A percentile compares a stretch with the other conserved stretches of the same genome.
Conservation (phyloP, 2,888 invertebrate species). For the Drosophila nr. medialis region DNA sequence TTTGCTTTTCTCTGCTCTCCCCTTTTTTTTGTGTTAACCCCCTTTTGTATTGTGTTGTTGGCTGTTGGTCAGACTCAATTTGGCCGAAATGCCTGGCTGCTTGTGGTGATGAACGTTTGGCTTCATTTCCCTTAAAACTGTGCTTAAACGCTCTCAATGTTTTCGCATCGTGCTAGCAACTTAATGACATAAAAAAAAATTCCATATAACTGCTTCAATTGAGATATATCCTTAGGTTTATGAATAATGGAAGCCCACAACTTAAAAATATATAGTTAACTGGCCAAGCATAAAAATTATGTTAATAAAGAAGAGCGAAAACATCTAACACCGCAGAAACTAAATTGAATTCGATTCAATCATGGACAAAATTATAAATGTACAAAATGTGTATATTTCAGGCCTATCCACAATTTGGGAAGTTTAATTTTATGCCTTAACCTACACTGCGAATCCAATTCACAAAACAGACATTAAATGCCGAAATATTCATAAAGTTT, state of each 20-base stretch:
- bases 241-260: neutral
- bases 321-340: neutral
- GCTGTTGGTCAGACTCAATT: conserved; percentile 56
- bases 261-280: neutral
- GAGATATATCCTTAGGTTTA: neutral
- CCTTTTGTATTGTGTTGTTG: conserved; percentile 24
- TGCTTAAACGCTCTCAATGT: conserved; percentile 36
- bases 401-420: neutral
- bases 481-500: neutral
- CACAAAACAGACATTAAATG: neutral
- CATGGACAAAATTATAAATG: neutral
- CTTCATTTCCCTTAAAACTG: conserved; percentile 35
- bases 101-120: conserved; percentile 52
- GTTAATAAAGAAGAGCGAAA: neutral
- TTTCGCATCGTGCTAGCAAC: conserved; percentile 1
- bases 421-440: neutral
- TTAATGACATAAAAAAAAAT: conserved; percentile 1
- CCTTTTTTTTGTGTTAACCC: neutral
- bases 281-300: neutral
- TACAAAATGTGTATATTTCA: neutral
- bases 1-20: conserved; percentile 35
- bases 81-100: conserved; percentile 42
- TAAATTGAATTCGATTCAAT: too few species aligned
- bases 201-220: neutral
- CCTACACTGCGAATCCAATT: neutral